phyloP scores from a whole-genome alignment of 2,113 vertebrate species.

The Plecotus auritus region DNA sequence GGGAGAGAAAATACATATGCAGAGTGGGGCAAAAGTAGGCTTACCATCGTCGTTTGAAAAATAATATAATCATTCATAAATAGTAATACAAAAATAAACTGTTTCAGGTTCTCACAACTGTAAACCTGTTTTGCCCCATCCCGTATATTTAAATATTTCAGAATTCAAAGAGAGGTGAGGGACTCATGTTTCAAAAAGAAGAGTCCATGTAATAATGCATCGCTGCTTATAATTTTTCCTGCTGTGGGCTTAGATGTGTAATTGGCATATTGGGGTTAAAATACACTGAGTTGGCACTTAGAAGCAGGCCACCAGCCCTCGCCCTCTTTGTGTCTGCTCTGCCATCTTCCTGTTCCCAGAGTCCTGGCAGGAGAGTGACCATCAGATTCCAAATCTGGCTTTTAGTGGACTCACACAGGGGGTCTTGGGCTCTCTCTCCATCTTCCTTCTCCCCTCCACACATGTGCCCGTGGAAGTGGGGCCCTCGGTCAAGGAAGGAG shows the following conservation, averaged over 20 bases:
- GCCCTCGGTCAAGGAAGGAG: not conserved
- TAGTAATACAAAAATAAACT: not conserved
- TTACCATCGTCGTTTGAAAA: not conserved
- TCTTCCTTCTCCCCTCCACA: not conserved
- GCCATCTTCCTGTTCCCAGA: not conserved
- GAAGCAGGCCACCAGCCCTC: not conserved
- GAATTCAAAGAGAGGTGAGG: constrained; percentile 16
- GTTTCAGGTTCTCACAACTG: not conserved
- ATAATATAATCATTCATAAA: not conserved
- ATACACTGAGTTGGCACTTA: not conserved
- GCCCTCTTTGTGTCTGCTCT: not conserved
- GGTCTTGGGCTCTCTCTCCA: not conserved
- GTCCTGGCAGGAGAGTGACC: no score
- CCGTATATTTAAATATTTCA: constrained; percentile 22
- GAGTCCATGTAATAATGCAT: not conserved
- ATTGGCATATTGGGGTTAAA: not conserved
- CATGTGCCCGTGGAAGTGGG: not conserved
- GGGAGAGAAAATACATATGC: not conserved
- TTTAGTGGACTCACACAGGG: not conserved
- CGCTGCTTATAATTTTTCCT: not conserved
- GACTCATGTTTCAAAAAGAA: not conserved
- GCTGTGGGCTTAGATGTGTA: not conserved
- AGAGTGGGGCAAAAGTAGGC: not conserved
- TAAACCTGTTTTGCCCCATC: not conserved
- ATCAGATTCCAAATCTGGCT: not conserved